These are phyloP conservation scores for Apamea crenata DNA, from an alignment of 2,888 invertebrate genomes.

Conservation along the genomic window DNA sequence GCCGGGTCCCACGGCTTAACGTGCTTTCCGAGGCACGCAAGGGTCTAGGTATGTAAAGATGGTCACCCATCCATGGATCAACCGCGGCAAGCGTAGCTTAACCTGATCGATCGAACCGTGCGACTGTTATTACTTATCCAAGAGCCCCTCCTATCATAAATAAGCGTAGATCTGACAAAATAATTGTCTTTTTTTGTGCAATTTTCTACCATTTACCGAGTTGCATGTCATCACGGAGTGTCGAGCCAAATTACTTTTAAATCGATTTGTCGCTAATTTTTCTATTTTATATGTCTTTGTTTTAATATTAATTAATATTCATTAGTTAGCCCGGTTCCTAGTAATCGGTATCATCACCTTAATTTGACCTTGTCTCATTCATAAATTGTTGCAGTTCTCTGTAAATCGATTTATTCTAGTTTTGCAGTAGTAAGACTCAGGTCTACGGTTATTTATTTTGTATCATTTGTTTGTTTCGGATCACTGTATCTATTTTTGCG, in stretches of 20 bases:
- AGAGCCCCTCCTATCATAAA: too few relatives aligned
- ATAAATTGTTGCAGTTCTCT: constrained; percentile 1
- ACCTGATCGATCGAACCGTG: too few relatives aligned
- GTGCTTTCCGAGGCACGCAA: too few relatives aligned
- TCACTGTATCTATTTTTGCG: neutral
- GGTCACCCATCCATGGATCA: too few relatives aligned
- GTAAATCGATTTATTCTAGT: neutral
- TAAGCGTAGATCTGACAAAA: neutral
- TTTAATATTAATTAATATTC: neutral
- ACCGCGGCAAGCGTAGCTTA: too few relatives aligned
- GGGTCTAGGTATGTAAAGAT: too few relatives aligned
- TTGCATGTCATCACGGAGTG: constrained; percentile 26
- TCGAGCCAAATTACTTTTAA: neutral
- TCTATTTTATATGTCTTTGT: constrained; percentile 6
- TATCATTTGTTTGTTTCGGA: neutral
- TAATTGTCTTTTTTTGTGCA: neutral
- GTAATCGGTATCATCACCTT: neutral
- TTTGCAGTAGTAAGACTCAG: neutral
- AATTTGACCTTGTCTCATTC: neutral
- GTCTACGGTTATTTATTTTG: neutral
- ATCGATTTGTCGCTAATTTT: neutral
- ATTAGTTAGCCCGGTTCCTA: constrained; percentile 1
- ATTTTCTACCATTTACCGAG: neutral
- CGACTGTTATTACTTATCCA: too few relatives aligned
- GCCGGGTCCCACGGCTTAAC: too few relatives aligned